Conservation (phyloP, 2,113 vertebrate species). For the Neoarius graeffei region DNA sequence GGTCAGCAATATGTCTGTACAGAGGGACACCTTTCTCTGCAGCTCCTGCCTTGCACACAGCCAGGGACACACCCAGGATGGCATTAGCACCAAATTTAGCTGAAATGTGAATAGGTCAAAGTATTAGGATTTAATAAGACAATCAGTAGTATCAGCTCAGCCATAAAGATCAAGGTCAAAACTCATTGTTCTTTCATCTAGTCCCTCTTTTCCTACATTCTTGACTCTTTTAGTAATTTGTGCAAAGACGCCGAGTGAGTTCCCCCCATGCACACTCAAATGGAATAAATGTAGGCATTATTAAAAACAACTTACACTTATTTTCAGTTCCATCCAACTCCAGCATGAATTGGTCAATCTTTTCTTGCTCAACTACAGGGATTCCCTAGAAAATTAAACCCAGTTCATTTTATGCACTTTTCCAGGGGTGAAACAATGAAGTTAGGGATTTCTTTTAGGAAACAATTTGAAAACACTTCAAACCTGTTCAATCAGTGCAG, state of each 20-base stretch:
- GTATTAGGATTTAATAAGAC: neutral
- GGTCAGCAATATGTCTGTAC: conserved; percentile 92
- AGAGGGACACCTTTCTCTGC: conserved; percentile 93
- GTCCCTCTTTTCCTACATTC: neutral
- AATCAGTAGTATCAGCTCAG: neutral
- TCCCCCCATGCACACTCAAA: no score
- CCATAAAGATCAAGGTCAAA: neutral
- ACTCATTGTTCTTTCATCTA: neutral
- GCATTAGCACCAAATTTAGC: conserved; percentile 95
- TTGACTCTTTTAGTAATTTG: neutral
- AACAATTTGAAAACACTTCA: conserved; percentile 54
- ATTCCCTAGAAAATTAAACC: conserved; percentile 73
- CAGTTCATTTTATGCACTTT: neutral
- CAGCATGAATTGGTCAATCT: conserved; percentile 91
- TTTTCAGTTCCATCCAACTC: conserved; percentile 95
- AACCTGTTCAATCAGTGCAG: conserved; percentile 91
- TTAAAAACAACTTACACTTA: conserved; percentile 81
- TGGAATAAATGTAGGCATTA: neutral
- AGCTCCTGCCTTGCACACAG: conserved; percentile 96
- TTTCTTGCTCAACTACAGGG: conserved; percentile 87
- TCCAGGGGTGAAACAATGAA: neutral
- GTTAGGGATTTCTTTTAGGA: neutral
- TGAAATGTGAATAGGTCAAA: conserved; percentile 56
- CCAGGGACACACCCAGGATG: conserved; percentile 92
- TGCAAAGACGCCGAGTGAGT: neutral